These are phyloP conservation scores for Cettia cetti DNA, from an alignment of 2,113 vertebrate species.

Conservation along the genomic window DNA sequence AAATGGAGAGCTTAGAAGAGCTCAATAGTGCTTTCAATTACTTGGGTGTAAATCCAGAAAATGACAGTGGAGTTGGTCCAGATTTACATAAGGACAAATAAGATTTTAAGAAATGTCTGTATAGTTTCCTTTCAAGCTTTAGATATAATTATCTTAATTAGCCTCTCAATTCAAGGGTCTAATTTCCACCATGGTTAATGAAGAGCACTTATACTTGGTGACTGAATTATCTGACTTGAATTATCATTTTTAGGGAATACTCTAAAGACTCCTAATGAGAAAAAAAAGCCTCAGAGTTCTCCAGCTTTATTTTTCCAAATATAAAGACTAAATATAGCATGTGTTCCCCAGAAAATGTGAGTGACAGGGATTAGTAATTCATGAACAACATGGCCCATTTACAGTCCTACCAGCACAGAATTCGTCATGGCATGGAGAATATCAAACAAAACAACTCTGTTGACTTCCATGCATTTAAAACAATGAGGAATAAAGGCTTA, in stretches of 20 bases:
- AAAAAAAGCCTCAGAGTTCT: not conserved
- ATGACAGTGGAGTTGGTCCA: not conserved
- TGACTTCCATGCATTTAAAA: slow-evolving; percentile 44
- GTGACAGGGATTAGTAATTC: slow-evolving; percentile 62
- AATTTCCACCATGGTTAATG: slow-evolving; percentile 1
- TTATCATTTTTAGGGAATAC: not conserved
- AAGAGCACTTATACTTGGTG: slow-evolving; percentile 10
- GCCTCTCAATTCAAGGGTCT: slow-evolving; percentile 37
- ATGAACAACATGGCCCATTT: slow-evolving; percentile 37
- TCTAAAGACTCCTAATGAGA: slow-evolving; percentile 15
- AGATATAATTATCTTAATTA: slow-evolving; percentile 54
- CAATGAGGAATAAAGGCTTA: not conserved
- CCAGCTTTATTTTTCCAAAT: slow-evolving; percentile 24
- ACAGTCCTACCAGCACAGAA: slow-evolving; percentile 49
- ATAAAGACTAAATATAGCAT: slow-evolving; percentile 9
- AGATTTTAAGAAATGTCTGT: slow-evolving; percentile 30
- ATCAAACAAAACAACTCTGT: not conserved
- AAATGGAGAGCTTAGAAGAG: not conserved
- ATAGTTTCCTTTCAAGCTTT: slow-evolving; percentile 26
- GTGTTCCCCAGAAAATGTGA: slow-evolving; percentile 53
- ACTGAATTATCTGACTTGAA: slow-evolving; percentile 9
- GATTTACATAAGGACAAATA: slow-evolving; percentile 33
- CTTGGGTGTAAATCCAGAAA: slow-evolving; percentile 22
- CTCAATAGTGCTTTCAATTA: slow-evolving; percentile 1
- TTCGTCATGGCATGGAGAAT: slow-evolving; percentile 22